Evolutionary conservation across 2,888 invertebrate species (phyloP).

Genomic region (Crepidodera aurea): DNA sequence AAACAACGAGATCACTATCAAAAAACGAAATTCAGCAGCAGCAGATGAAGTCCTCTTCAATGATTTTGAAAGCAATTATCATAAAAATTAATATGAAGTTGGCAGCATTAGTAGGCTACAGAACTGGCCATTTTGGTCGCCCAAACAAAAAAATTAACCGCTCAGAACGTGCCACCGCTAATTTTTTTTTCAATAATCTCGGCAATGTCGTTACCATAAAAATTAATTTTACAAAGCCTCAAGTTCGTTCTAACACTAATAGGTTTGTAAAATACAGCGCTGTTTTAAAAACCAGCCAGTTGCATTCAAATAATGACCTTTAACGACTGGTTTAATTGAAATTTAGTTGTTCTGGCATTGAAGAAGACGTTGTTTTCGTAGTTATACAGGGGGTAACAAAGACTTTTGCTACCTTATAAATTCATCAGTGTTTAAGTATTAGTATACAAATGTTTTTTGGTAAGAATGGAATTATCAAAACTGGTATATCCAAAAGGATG

Average conservation of each 20-base stretch:
- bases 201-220: conserved; percentile 19
- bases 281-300: conserved; percentile 3
- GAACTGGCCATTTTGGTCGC: conserved; percentile 1
- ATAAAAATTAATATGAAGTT: conserved; percentile 6
- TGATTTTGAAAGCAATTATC: neutral
- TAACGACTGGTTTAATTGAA: conserved; percentile 9
- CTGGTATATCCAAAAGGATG: too few relatives aligned
- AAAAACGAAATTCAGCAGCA: neutral
- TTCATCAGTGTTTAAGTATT: too few relatives aligned
- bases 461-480: too few relatives aligned
- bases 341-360: conserved; percentile 2
- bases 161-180: conserved; percentile 13
- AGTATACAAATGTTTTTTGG: too few relatives aligned
- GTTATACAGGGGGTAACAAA: too few relatives aligned
- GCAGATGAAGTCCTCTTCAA: neutral
- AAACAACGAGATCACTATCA: neutral
- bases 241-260: conserved; percentile 18
- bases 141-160: neutral
- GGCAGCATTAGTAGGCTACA: neutral
- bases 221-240: conserved; percentile 15
- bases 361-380: neutral
- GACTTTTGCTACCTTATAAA: too few relatives aligned
- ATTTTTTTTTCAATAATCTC: conserved; percentile 10
- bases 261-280: conserved; percentile 10
- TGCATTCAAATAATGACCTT: conserved; percentile 6